These are phyloP conservation scores for Pelosia muscerda DNA, from an alignment of 2,888 invertebrate species.

Conservation along the genomic window DNA sequence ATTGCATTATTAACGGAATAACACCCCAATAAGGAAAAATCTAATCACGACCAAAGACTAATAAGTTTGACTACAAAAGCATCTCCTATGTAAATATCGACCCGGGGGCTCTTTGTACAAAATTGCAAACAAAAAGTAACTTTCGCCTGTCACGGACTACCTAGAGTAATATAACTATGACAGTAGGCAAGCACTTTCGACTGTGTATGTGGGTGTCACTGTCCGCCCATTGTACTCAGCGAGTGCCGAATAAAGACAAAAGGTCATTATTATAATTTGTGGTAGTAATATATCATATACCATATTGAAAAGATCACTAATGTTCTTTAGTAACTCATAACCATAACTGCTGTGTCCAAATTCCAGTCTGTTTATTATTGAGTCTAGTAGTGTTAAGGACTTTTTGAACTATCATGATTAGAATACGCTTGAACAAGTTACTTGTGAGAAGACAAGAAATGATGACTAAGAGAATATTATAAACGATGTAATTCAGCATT, in stretches of 20 bases:
- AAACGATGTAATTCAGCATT: conserved; percentile 2
- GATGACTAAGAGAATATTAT: background rate
- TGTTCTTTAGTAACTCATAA: background rate
- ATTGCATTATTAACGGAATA: background rate
- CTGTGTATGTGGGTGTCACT: conserved; percentile 76
- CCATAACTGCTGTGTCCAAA: no score
- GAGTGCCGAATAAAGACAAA: conserved; percentile 79
- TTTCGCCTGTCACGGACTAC: conserved; percentile 69
- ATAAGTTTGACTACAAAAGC: conserved; percentile 22
- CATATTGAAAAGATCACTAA: conserved; percentile 17
- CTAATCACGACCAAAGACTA: conserved; percentile 33
- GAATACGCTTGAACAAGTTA: background rate
- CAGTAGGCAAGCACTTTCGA: conserved; percentile 73
- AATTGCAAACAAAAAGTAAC: conserved; percentile 70
- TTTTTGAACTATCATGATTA: background rate
- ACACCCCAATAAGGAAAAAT: conserved; percentile 13
- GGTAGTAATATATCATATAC: conserved; percentile 30
- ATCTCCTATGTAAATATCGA: conserved; percentile 64
- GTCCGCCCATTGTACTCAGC: conserved; percentile 73
- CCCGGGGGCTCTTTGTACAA: conserved; percentile 59
- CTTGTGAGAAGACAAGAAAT: background rate
- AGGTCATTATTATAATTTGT: conserved; percentile 48
- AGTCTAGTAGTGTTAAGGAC: background rate
- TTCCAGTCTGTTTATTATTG: no score
- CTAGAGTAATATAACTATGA: conserved; percentile 60